Conservation (phyloP, 2,113 vertebrate species). For the Pseudolaguvia tuberculata region DNA sequence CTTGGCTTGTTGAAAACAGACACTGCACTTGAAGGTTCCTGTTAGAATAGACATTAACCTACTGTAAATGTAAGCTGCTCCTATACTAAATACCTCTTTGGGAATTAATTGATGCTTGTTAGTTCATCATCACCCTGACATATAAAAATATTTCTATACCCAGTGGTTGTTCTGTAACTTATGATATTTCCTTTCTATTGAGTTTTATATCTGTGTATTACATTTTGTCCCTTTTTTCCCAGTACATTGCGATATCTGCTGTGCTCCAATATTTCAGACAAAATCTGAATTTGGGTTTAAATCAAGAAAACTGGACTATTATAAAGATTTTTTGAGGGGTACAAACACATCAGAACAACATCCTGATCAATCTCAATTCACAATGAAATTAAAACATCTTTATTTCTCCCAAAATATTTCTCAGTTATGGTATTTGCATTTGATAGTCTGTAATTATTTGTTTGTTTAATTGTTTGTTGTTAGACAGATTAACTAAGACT, state of each 20-base stretch:
- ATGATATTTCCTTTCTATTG: neutral
- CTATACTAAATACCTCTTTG: conserved; percentile 1
- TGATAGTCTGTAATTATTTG: no score
- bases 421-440: no score
- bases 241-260: neutral
- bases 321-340: no score
- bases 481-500: no score
- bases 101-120: conserved; percentile 9
- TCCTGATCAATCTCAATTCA: no score
- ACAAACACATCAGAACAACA: neutral
- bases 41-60: conserved; percentile 15
- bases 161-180: neutral
- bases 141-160: conserved; percentile 3
- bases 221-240: neutral
- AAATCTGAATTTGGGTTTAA: neutral
- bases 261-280: neutral
- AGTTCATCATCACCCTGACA: conserved; percentile 7
- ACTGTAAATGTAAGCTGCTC: conserved; percentile 16
- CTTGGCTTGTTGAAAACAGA: conserved; percentile 29
- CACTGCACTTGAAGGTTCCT: conserved; percentile 29
- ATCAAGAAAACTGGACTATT: no score
- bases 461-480: no score
- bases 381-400: no score
- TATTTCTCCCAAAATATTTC: no score
- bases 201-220: neutral